phyloP scores from a whole-genome alignment of 2,888 invertebrate species.

The Sphecodes monilicornis region DNA sequence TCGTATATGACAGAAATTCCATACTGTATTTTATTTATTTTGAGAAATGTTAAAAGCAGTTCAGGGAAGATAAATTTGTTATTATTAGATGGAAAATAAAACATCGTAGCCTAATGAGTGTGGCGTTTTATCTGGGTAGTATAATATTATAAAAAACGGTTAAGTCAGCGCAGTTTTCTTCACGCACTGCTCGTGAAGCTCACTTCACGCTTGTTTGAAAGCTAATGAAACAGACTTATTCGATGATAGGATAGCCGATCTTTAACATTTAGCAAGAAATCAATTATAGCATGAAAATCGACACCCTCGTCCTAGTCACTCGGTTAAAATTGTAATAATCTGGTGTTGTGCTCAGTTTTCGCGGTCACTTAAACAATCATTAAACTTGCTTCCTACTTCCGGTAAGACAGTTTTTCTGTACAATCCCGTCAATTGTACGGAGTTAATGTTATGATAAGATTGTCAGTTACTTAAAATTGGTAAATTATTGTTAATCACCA shows the following conservation, averaged over 20 bases:
- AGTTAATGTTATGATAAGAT: too few relatives aligned
- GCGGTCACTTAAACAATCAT: neutral
- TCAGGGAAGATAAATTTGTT: too few relatives aligned
- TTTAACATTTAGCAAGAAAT: slow-evolving; percentile 19
- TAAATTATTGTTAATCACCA: too few relatives aligned
- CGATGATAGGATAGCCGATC: slow-evolving; percentile 29
- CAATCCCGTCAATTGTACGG: neutral
- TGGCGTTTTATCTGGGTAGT: neutral
- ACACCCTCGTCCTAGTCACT: neutral
- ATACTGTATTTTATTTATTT: too few relatives aligned
- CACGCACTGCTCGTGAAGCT: slow-evolving; percentile 3
- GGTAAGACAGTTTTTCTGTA: neutral
- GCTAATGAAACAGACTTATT: slow-evolving; percentile 39
- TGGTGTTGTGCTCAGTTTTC: neutral
- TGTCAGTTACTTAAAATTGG: too few relatives aligned
- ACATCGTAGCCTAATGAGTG: neutral
- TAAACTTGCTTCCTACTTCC: neutral
- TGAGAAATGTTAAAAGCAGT: too few relatives aligned
- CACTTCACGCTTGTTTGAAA: slow-evolving; percentile 32
- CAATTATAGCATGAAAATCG: neutral
- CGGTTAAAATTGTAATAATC: neutral
- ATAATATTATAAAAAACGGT: neutral
- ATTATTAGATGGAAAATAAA: too few relatives aligned
- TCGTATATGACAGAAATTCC: too few relatives aligned
- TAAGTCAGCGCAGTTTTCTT: neutral